A percentile compares a stretch with the other conserved stretches of the same genome.
Evolutionary conservation across 2,113 vertebrate genomes (phyloP).

Genomic region (Pipa parva): DNA sequence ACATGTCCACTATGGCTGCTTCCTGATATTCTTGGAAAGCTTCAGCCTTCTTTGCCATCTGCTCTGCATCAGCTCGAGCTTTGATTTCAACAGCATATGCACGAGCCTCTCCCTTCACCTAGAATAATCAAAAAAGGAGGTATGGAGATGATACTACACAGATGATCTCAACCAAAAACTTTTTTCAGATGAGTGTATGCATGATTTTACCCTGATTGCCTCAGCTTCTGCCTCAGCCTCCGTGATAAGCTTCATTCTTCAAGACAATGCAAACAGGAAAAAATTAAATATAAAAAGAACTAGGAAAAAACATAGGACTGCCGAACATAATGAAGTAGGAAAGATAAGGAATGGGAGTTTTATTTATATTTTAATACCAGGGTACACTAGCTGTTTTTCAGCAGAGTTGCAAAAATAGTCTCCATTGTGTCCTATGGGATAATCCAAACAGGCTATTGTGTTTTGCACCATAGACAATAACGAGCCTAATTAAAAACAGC

Average conservation of each 20-base stretch:
- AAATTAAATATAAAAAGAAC: background rate
- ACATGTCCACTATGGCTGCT: slow-evolving; percentile 87
- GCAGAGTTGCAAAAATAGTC: no score
- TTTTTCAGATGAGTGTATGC: background rate
- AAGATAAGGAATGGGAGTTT: no score
- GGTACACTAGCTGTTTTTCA: no score
- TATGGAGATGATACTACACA: background rate
- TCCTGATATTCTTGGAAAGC: slow-evolving; percentile 85
- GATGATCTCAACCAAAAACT: background rate
- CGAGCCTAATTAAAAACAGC: no score
- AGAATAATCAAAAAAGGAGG: background rate
- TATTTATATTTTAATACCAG: no score
- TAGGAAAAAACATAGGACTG: background rate
- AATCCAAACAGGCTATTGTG: no score
- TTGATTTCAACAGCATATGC: slow-evolving; percentile 79
- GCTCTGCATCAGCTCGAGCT: slow-evolving; percentile 80
- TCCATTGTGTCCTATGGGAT: no score
- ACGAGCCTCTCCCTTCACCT: slow-evolving; percentile 84
- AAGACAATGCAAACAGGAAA: background rate
- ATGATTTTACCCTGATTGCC: slow-evolving; percentile 70
- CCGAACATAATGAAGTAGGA: no score
- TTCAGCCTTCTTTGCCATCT: slow-evolving; percentile 87
- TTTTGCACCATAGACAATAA: no score
- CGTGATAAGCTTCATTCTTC: slow-evolving; percentile 79
- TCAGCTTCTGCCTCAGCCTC: slow-evolving; percentile 85